phyloP scores from a whole-genome alignment of 1,140 invertebrate species.

The Patella vulgata region DNA sequence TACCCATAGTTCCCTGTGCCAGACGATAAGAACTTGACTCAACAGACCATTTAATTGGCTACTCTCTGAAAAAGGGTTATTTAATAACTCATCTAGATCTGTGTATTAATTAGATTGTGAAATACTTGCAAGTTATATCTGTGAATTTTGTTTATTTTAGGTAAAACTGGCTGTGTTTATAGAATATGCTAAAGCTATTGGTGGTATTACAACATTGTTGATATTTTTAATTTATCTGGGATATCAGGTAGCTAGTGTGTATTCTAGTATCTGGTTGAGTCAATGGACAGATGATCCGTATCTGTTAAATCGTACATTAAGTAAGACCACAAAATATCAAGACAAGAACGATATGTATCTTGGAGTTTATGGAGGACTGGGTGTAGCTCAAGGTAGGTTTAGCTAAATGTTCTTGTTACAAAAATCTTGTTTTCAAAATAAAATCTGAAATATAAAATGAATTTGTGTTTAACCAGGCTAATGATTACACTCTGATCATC shows the following conservation, averaged over 20 bases:
- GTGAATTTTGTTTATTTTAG: conserved; percentile 33
- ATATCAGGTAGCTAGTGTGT: conserved; percentile 43
- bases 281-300: conserved; percentile 53
- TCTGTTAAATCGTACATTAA: conserved; percentile 38
- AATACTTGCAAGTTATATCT: neutral
- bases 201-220: conserved; percentile 23
- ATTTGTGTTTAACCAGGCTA: no score
- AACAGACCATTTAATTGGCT: no score
- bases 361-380: conserved; percentile 56
- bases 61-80: no score
- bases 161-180: conserved; percentile 51
- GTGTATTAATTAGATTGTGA: no score
- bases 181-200: conserved; percentile 49
- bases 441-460: no score
- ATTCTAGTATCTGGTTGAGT: conserved; percentile 55
- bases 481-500: no score
- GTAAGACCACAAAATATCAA: conserved; percentile 46
- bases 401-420: no score
- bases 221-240: conserved; percentile 41
- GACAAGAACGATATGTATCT: conserved; percentile 53
- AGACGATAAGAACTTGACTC: no score
- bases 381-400: conserved; percentile 57
- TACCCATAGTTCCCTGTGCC: no score
- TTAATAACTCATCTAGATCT: neutral
- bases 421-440: no score